These are phyloP conservation scores for Strigamia maritima DNA, from an alignment of 2,888 invertebrate genomes.

Conservation along the genomic window DNA sequence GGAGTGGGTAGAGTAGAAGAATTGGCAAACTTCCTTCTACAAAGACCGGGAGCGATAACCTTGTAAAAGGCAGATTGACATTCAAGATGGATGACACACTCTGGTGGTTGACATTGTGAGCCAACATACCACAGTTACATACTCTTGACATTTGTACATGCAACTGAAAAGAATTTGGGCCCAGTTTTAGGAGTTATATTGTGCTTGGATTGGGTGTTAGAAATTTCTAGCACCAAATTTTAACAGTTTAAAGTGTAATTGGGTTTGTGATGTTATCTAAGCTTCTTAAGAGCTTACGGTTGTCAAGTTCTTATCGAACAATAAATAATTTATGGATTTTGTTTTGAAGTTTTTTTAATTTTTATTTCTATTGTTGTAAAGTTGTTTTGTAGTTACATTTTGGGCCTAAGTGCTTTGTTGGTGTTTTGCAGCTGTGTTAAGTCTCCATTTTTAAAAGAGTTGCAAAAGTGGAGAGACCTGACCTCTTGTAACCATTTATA, in stretches of 20 bases:
- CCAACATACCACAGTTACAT: background rate
- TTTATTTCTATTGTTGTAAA: too few species aligned
- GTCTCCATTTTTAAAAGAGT: too few species aligned
- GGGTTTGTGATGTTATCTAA: background rate
- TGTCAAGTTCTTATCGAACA: background rate
- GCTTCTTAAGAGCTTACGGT: background rate
- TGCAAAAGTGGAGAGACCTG: too few species aligned
- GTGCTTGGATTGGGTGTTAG: background rate
- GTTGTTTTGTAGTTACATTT: too few species aligned
- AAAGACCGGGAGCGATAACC: slow-evolving; percentile 26
- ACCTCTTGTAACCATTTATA: too few species aligned
- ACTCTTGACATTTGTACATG: background rate
- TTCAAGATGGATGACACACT: slow-evolving; percentile 8
- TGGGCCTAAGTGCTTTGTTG: too few species aligned
- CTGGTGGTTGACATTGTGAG: background rate
- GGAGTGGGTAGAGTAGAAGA: background rate
- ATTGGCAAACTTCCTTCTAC: slow-evolving; percentile 19
- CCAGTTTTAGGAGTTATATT: background rate
- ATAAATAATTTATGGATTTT: background rate
- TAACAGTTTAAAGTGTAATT: background rate
- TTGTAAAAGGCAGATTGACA: slow-evolving; percentile 21
- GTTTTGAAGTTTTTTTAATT: too few species aligned
- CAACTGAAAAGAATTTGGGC: background rate
- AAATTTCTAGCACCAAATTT: background rate
- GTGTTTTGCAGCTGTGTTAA: too few species aligned